Evolutionary conservation across 2,797 vertebrate species (phyloP), one percentile per base, ranked within the genome.

Genomic region (Chromobotia macracanthus): DNA sequence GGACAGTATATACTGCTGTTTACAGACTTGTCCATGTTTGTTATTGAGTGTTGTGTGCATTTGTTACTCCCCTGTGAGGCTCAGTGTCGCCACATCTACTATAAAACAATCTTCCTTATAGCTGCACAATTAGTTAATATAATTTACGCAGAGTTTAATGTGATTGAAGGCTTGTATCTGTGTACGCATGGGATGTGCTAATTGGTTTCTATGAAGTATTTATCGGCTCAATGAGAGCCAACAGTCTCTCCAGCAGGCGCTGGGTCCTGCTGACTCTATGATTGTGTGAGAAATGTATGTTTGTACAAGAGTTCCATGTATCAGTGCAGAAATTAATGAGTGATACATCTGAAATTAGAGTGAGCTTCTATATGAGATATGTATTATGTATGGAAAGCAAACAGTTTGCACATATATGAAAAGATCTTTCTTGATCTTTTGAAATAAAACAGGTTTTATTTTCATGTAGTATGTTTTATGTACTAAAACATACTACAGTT

Each of bases 91-190:
- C 53, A 64, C 65, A 41, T 65, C 55, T 28, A 46, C 23, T 13
- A 72, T 63, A 60, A 75, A 35, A 77, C 53, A 48, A 78, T 77
- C 41, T 38, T 74, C 77, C 58, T 78, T 72, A 67, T 80, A 82
- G 80, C 70, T 60, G 28, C 12, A 50, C 35, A 19, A 75, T 50
- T 64, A 44, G 16, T 44, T 81, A 81, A 83, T 83, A 35, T 63
- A 83, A 79, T 85, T 78, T 48, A 16, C 48, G 72, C 74, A 68
- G 13, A 70, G 76, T 51, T 67, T 80, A 81, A 83, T 83, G 70
- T 80, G 82, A 85, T 81, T 85, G 81, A 77, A 68, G 72, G 48
- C 72, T 85, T 75, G 80, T 77, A 63, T 82, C 69, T 51, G 72
- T 56, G 64, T 85, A 72, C 77, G 21, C 77, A 75, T 48, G 81